Evolutionary conservation across 1,140 invertebrate genomes (phyloP).

Genomic region (Plodia interpunctella): DNA sequence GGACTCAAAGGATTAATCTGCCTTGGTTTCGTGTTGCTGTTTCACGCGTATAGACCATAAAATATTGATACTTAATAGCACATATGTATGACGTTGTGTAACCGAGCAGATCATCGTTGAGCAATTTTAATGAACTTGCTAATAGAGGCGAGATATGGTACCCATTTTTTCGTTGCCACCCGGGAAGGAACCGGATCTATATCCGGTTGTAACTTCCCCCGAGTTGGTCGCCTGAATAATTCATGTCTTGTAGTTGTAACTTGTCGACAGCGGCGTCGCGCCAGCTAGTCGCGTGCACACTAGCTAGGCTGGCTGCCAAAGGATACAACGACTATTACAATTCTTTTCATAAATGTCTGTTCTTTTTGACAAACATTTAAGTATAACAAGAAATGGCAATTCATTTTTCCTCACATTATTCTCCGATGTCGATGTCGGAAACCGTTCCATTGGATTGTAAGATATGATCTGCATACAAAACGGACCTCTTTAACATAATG

Average conservation of each 20-base stretch:
- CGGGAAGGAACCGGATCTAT: slow-evolving; percentile 57
- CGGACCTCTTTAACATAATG: slow-evolving; percentile 15
- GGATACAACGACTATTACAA: too few relatives aligned
- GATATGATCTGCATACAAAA: slow-evolving; percentile 9
- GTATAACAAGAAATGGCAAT: too few relatives aligned
- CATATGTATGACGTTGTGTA: too few relatives aligned
- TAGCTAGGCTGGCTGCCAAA: too few relatives aligned
- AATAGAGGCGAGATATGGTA: slow-evolving; percentile 1
- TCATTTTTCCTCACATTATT: background rate
- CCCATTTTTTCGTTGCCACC: slow-evolving; percentile 7
- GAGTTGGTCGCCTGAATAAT: slow-evolving; percentile 40
- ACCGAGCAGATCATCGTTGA: background rate
- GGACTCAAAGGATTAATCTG: background rate
- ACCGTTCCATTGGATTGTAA: background rate
- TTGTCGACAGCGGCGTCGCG: slow-evolving; percentile 4
- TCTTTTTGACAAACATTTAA: too few relatives aligned
- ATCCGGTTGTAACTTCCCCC: slow-evolving; percentile 52
- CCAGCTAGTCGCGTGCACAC: slow-evolving; percentile 24
- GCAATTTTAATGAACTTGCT: background rate
- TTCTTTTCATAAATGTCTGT: too few relatives aligned
- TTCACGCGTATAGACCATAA: too few relatives aligned
- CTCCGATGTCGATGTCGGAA: background rate
- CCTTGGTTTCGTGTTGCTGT: too few relatives aligned
- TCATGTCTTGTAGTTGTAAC: slow-evolving; percentile 24
- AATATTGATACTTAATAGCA: too few relatives aligned